Base-by-base conservation (phyloP, 2,797 vertebrate species). In the Epinephelus malabaricus region DNA sequence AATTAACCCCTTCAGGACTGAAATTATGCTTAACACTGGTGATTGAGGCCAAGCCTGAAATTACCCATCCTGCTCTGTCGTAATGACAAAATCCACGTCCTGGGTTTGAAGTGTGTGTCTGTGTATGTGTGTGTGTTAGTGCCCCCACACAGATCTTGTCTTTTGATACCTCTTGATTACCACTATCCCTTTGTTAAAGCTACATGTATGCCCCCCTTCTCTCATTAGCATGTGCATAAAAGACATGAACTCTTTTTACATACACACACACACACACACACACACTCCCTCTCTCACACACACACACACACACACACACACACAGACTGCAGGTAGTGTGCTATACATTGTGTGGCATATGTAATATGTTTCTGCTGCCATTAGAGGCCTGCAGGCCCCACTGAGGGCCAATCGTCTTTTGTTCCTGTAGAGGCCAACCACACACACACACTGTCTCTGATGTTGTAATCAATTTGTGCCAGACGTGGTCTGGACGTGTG, bases 381-480 rank as follows among this genome's bases (percentile, higher is more conserved):
- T 84, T 70, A 73, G 81, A 86, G 82, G 81, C 82, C 80, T 79
- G 58, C 74, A 64, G 88, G 82, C 77, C 76, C 81, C 56, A 66
- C 71, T 49, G 68, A 79, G 73, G 87, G 51, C 81, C 87, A 75
- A 50, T 74, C 13, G 69, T 79, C 82, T 88, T 92, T 93, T 92
- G 84, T 89, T 92, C 86, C 77, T 65, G 67, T 69, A 71, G 71
- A 84, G 81, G 76, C 77, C 81, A 58, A 58, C 68, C 50, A 71
- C 77, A 69, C 85, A 85, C 79, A 87, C 69, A 75, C 68, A 53
- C 69, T 15, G 67, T 59, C 86, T 88, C 92, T 89, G 93, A 94
- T 93, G 94, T 93, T 92, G 91, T 94, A 95, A 95, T 96, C 94
- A 94, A 95, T 96, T 95, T 94, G 94, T 92, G 93, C 90, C 93